Evolutionary conservation across 2,113 vertebrate species (phyloP), one percentile per base, ranked within the genome.

Genomic region (Quiscalus mexicanus): DNA sequence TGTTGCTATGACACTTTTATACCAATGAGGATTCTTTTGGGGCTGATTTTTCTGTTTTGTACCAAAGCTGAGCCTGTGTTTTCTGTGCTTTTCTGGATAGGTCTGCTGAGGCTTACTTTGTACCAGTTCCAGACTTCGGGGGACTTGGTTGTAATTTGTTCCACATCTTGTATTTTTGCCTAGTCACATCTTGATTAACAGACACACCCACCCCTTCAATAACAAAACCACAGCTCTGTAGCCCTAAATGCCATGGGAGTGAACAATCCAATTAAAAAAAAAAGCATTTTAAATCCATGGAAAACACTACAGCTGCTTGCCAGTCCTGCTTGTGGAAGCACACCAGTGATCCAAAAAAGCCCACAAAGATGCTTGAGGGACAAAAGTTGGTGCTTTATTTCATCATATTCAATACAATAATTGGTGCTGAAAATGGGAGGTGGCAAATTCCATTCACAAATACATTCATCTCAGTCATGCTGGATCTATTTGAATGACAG

Each of bases 181-280:
- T 75, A 73, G 56, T 90, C 64, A 71, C 20, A 53, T 62, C 45
- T 79, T 87, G 75, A 89, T 94, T 96, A 95, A 75, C 41, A 90
- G 60, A 65, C 45, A 49, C 37, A 28, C 33, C 22, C 11, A 7
- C 11, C 7, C 37, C n/a, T 93, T 87, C 62, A 89, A 31, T 65
- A 89, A 85, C 37, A 81, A 93, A 94, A 47, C 0, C 17, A 52
- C 63, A 59, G n/a, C 25, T 35, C 52, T 89, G 3, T 12, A 90
- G n/a, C 13, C n/a, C 25, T 68, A 90, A 87, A 79, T 71, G n/a
- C 85, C 86, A 69, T 59, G 65, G 64, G 56, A 93, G 16, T 49
- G 52, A 95, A 52, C 53, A 68, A 92, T 63, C 52, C 71, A 92
- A 42, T 78, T 88, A 20, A 1, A 13, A 45, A 84, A 84, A 94